Evolutionary conservation across 1,140 invertebrate species (phyloP).

Genomic region (Drosophila melanogaster): Release_6_plus_ISO1_MT NC_004354.4:14295501-14296000

Average conservation of each 20-base stretch:
- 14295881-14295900: constrained; percentile 8
- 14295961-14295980: neutral
- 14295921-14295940: constrained; percentile 42
- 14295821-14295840: constrained; percentile 29
- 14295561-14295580: too few relatives aligned
- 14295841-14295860: constrained; percentile 30
- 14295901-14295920: constrained; percentile 34
- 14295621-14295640: too few relatives aligned
- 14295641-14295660: too few relatives aligned
- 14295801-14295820: neutral
- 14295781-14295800: neutral
- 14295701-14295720: constrained; percentile 17
- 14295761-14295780: neutral
- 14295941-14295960: neutral
- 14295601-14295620: too few relatives aligned
- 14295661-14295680: neutral
- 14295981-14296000: constrained; percentile 21
- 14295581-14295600: too few relatives aligned
- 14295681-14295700: constrained; percentile 3
- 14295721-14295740: constrained; percentile 22
- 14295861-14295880: constrained; percentile 1
- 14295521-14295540: too few relatives aligned
- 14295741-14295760: constrained; percentile 19
- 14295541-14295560: too few relatives aligned
- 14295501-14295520: too few relatives aligned